A percentile compares a stretch with the other conserved stretches of the same genome.
These are phyloP conservation scores for Lagopus muta DNA, from an alignment of 2,113 vertebrate species.

Conservation along the genomic window DNA sequence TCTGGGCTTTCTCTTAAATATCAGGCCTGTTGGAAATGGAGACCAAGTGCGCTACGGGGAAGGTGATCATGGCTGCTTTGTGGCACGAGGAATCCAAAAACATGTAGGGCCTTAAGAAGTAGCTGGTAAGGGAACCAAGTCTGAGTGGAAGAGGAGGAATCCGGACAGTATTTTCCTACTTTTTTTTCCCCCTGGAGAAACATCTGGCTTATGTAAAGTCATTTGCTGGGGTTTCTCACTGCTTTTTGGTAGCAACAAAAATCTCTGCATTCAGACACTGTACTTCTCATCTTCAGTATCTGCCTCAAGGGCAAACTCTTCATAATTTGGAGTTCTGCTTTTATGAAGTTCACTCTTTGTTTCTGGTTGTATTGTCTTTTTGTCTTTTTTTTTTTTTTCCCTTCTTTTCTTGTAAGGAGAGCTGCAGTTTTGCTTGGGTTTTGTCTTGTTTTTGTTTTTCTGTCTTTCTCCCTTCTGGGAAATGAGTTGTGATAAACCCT, in stretches of 20 bases:
- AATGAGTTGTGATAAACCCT: neutral
- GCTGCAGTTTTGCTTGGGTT: neutral
- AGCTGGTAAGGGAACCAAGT: neutral
- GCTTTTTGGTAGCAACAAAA: constrained; percentile 12
- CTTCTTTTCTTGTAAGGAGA: neutral
- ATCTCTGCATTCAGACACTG: neutral
- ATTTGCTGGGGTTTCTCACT: constrained; percentile 2
- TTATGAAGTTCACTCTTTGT: constrained; percentile 31
- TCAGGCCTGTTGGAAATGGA: neutral
- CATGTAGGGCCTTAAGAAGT: neutral
- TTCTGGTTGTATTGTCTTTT: neutral
- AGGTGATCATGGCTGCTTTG: neutral
- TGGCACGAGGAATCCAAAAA: neutral
- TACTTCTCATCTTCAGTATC: constrained; percentile 22
- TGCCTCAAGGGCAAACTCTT: constrained; percentile 33
- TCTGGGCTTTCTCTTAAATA: neutral
- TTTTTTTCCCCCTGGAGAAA: constrained; percentile 35
- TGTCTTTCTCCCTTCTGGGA: neutral
- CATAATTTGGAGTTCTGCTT: constrained; percentile 36
- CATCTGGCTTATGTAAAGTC: constrained; percentile 59
- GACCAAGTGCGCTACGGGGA: neutral
- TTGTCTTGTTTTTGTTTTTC: constrained; percentile 26
- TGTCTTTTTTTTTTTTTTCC: neutral
- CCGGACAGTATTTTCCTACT: constrained; percentile 8
- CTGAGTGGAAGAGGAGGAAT: neutral